Conservation (phyloP, 2,113 vertebrate species). For the Pseudois nayaur region DNA sequence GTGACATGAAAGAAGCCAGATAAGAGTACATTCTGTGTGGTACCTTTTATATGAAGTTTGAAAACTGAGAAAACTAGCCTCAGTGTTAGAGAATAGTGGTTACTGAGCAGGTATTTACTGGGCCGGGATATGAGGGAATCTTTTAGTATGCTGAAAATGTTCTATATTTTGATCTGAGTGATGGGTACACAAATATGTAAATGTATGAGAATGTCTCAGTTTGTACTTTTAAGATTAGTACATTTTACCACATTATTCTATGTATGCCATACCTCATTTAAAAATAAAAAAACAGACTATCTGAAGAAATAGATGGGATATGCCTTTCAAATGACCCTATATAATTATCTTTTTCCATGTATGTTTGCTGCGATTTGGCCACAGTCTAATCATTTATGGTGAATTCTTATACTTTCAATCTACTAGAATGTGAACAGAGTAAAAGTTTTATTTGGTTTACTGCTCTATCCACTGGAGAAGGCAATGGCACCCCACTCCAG, state of each 20-base stretch:
- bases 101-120: background rate
- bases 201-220: background rate
- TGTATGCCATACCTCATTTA: background rate
- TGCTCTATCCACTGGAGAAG: background rate
- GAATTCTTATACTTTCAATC: background rate
- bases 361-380: background rate
- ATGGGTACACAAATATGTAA: background rate
- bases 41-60: background rate
- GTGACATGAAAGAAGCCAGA: background rate
- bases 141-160: background rate
- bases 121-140: background rate
- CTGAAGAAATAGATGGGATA: background rate
- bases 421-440: background rate
- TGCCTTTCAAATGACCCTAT: background rate
- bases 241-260: background rate
- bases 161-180: background rate
- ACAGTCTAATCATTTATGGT: background rate
- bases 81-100: background rate
- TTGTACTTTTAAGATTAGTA: background rate
- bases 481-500: too few species aligned
- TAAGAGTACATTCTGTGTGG: background rate
- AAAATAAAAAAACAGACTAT: background rate
- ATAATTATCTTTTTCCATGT: background rate
- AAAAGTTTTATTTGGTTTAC: background rate
- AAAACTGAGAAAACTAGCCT: background rate